phyloP scores from a whole-genome alignment of 1,140 invertebrate genomes.

The Trypoxylus dichotomus region DNA sequence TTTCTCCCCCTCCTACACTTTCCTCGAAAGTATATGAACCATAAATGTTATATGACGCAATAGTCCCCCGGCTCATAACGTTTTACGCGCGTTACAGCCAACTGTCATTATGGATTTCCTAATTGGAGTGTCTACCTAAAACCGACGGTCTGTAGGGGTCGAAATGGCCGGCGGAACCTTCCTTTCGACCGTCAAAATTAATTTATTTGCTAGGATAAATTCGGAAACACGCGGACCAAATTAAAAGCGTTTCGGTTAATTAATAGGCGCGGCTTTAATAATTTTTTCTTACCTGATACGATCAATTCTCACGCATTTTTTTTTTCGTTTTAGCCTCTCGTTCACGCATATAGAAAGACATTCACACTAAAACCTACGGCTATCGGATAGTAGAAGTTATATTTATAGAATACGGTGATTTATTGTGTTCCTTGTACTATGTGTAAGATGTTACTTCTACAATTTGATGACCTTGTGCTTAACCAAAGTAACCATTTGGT shows the following conservation, averaged over 20 bases:
- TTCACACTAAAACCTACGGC: not conserved
- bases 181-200: not conserved
- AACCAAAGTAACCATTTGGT: too few species aligned
- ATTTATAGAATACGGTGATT: constrained; percentile 2
- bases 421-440: not conserved
- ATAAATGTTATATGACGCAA: constrained; percentile 22
- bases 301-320: not conserved
- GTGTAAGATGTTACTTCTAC: not conserved
- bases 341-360: not conserved
- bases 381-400: not conserved
- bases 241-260: constrained; percentile 10
- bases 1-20: not conserved
- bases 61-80: not conserved
- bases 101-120: constrained; percentile 10
- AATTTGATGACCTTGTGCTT: too few species aligned
- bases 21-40: constrained; percentile 11
- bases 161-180: not conserved
- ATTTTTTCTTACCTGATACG: not conserved
- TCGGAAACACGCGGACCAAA: not conserved
- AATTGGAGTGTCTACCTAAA: constrained; percentile 11
- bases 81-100: not conserved
- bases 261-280: not conserved
- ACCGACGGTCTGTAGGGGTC: too few species aligned
- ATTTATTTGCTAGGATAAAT: constrained; percentile 10
- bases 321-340: not conserved